Evolutionary conservation across 2,113 vertebrate genomes (phyloP).

Genomic region (Ictalurus punctatus): DNA sequence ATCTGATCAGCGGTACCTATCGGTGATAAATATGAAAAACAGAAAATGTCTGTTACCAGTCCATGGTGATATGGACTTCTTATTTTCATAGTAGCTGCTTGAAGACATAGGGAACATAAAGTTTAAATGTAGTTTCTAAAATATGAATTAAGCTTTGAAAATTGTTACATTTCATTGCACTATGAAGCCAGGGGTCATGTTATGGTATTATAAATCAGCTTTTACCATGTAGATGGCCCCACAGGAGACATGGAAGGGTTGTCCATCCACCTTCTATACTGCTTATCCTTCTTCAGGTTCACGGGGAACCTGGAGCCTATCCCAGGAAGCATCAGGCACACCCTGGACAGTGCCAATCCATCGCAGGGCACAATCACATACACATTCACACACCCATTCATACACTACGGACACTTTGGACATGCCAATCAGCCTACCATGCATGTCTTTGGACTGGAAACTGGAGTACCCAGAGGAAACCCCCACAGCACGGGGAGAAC

Average conservation of each 20-base stretch:
- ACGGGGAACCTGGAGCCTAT: too few relatives aligned
- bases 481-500: too few relatives aligned
- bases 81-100: not conserved
- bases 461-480: too few relatives aligned
- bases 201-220: not conserved
- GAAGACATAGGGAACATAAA: not conserved
- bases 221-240: not conserved
- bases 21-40: not conserved
- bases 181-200: not conserved
- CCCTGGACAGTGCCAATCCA: too few relatives aligned
- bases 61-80: not conserved
- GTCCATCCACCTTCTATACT: not conserved
- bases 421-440: too few relatives aligned
- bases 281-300: too few relatives aligned
- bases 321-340: too few relatives aligned
- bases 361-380: too few relatives aligned
- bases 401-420: too few relatives aligned
- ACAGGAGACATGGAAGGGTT: not conserved
- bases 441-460: too few relatives aligned
- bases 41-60: not conserved
- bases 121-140: not conserved
- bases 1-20: not conserved
- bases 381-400: too few relatives aligned
- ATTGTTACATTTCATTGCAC: not conserved
- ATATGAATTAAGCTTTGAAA: not conserved